These are phyloP conservation scores for Thermophis baileyi DNA, from an alignment of 2,113 vertebrate species.

Conservation along the genomic window DNA sequence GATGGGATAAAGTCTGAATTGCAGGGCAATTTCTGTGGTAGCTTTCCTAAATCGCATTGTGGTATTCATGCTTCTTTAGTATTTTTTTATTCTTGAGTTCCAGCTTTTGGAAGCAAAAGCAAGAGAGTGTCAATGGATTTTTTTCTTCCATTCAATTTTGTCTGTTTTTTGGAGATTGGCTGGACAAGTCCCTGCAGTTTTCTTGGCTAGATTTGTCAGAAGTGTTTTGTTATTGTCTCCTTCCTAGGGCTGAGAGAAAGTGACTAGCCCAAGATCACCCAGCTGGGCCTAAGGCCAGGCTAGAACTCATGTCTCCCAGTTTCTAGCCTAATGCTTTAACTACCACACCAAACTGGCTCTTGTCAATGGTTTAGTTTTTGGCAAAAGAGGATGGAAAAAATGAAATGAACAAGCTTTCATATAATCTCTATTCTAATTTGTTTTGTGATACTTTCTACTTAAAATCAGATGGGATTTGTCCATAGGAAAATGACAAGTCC, in stretches of 20 bases:
- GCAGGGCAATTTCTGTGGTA: neutral
- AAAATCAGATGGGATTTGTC: neutral
- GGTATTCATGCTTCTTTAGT: neutral
- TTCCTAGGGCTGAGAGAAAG: neutral
- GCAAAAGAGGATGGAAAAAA: neutral
- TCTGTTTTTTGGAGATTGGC: neutral
- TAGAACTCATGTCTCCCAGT: neutral
- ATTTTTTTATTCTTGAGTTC: neutral
- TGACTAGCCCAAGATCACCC: neutral
- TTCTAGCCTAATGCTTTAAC: neutral
- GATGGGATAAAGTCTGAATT: neutral
- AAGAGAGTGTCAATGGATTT: neutral
- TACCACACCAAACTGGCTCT: neutral
- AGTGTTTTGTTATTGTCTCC: neutral
- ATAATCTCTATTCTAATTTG: neutral
- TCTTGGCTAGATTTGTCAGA: neutral
- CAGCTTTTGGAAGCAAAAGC: neutral
- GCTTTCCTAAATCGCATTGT: neutral
- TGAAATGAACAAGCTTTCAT: neutral
- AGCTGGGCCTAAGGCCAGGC: neutral
- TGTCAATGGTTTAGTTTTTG: neutral
- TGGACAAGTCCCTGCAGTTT: neutral
- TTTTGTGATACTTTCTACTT: neutral
- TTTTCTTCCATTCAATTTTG: neutral
- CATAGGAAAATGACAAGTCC: neutral